Evolutionary conservation across 2,113 vertebrate species (phyloP), one percentile per base, ranked within the genome.

Genomic region (Aix galericulata): DNA sequence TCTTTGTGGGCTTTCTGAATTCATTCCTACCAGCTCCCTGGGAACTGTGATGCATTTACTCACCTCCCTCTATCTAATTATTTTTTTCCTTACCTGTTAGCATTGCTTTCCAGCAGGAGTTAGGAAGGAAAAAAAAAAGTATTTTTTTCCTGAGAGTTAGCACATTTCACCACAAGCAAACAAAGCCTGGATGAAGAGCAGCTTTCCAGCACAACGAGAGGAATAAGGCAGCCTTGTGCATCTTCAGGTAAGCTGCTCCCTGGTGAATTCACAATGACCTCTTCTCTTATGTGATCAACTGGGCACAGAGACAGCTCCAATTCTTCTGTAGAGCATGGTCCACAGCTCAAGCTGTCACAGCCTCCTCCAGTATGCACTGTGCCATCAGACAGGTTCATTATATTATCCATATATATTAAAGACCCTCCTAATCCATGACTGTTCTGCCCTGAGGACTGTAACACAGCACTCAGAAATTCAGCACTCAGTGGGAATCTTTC

Each of bases 191-290:
- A 50, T 77, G 91, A 91, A 26, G 1, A 81, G 9, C 5, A 72
- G 8, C 4, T 82, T 89, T 67, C 32, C 32, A 56, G 46, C 23
- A 71, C 13, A 59, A 15, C 62, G 5, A 11, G 40, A 58, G 21
- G 13, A 67, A 18, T 34, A 67, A 88, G 44, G 17, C 32, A 82
- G 22, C 5, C 31, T 46, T 3, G 1, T 44, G 5, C 20, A 82
- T 44, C 48, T 67, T 13, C 32, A 66, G 38, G 12, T 50, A n/a
- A 76, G 16, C 23, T 79, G n/a, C 38, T 73, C 34, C 50, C 20
- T 44, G 12, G 63, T 0, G 0, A 88, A 62, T 67, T 44, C 34
- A 25, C 12, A 40, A 42, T 25, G 31, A 44, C 1, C 2, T 42
- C 18, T 75, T 3, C 42, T 60, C 21, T 8, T 44, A 4, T 2